Evolutionary conservation across 2,797 vertebrate species (phyloP).

Genomic region (Typhlichthys subterraneus): DNA sequence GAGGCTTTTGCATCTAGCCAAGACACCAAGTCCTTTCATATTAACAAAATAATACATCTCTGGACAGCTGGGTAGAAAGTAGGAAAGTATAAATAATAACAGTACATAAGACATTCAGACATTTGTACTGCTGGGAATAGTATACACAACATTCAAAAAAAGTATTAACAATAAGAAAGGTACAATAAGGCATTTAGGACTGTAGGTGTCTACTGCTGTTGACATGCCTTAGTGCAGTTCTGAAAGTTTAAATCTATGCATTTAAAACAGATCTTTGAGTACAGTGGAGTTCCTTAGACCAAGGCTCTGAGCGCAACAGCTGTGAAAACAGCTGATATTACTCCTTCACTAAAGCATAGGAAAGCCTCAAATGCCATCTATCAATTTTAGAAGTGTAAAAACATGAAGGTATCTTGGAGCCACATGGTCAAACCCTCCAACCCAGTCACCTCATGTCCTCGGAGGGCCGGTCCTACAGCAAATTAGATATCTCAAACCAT

Average conservation of each 20-base stretch:
- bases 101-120: no score
- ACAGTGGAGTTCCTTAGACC: conserved; percentile 43
- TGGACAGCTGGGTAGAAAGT: no score
- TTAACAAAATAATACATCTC: no score
- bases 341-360: conserved; percentile 51
- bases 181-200: no score
- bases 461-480: conserved; percentile 51
- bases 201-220: background rate
- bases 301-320: conserved; percentile 64
- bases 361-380: conserved; percentile 57
- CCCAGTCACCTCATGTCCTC: conserved; percentile 20
- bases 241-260: conserved; percentile 5
- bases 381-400: conserved; percentile 46
- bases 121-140: no score
- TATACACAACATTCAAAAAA: no score
- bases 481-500: conserved; percentile 43
- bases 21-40: no score
- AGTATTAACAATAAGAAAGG: no score
- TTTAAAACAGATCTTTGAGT: conserved; percentile 27
- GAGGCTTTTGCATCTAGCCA: no score
- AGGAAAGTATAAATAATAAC: no score
- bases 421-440: conserved; percentile 20
- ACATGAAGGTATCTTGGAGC: conserved; percentile 37
- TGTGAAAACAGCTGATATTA: conserved; percentile 77
- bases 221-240: conserved; percentile 11